Base-by-base conservation (phyloP, 1,140 invertebrate species). In the Rhynchophorus ferrugineus region DNA sequence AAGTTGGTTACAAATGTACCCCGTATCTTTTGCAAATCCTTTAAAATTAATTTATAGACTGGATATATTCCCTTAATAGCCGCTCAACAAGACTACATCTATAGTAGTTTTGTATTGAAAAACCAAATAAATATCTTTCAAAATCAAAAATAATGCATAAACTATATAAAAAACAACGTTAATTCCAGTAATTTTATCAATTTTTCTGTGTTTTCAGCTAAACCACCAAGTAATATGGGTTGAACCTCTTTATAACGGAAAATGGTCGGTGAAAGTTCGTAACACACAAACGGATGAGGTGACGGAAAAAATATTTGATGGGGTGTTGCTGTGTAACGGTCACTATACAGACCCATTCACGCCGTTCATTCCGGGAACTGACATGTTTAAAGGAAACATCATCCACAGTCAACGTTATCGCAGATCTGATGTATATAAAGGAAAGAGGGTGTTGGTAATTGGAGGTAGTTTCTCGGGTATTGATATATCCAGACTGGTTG, bases 381-480 rank as follows among this genome's bases (percentile, higher is more conserved):
- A 63, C 9, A 16, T 39, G 24, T 65, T 67, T 44, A 39, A 56
- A 58, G 79, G 78, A 17, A 22, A 63, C 13, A 54, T 76, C 14
- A 65, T 81, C 2, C 93, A 96, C 70, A 92, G 89, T 62, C 88
- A 92, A 64, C 81, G 90, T 67, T 95, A 93, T 69, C 74, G 90
- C 58, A 72, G 75, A 2, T 82, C 86, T 0, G 77, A 84, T 11
- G 59, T 71, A 2, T 94, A 86, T 66, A 60, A 66, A 24, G 77
- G 70, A 57, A 78, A 86, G 63, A 73, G 58, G 3, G 87, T 95
- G 0, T 70, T 88, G 0, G 80, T 94, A 19, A 70, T 95, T 19
- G 93, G 93, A 5, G 89, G 85, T 33, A 89, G 88, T 11, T 83
- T 89, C 7, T 94, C 90, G n/a, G 91, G 89, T 3, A 78, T 84